Percentiles rank a stretch among this genome's conserved stretches.
phyloP scores from a whole-genome alignment of 92 coral and sea anemone genomes.

The Epizoanthus fatuus region DNA sequence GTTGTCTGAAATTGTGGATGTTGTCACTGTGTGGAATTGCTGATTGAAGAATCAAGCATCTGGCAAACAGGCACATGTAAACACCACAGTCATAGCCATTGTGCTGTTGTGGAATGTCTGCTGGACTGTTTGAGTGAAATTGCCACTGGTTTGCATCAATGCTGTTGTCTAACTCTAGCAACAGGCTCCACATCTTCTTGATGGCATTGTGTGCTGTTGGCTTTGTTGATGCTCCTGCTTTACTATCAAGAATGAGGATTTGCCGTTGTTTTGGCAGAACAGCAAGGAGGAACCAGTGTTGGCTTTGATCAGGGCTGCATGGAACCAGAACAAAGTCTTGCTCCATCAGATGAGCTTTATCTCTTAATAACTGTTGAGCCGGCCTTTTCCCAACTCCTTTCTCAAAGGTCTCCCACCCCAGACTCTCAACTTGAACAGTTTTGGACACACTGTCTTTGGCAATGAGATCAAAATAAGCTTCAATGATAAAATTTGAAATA shows the following conservation, averaged over 20 bases:
- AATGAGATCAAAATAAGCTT: slow-evolving; percentile 24
- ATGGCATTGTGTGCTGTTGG: slow-evolving; percentile 51
- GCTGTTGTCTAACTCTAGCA: slow-evolving; percentile 29
- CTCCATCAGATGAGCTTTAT: slow-evolving; percentile 36
- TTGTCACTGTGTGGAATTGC: slow-evolving; percentile 28
- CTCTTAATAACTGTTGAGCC: not conserved
- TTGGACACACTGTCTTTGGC: not conserved
- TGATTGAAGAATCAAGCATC: not conserved
- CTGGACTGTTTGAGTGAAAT: slow-evolving; percentile 40
- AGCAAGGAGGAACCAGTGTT: slow-evolving; percentile 65
- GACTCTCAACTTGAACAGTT: not conserved
- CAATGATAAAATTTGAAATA: slow-evolving; percentile 51
- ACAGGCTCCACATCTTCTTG: slow-evolving; percentile 29
- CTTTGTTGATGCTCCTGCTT: slow-evolving; percentile 52
- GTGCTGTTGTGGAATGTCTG: slow-evolving; percentile 61
- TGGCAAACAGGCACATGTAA: too few relatives aligned
- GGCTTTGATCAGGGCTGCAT: slow-evolving; percentile 40
- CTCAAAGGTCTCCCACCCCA: slow-evolving; percentile 22
- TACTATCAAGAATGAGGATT: slow-evolving; percentile 60
- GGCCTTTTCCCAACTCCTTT: not conserved
- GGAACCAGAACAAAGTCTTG: slow-evolving; percentile 60
- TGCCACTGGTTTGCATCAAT: slow-evolving; percentile 47
- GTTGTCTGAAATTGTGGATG: not conserved
- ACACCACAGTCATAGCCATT: slow-evolving; percentile 32
- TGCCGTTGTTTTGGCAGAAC: slow-evolving; percentile 47